Conservation (phyloP, 2,113 vertebrate genomes). For the Coturnix japonica region DNA sequence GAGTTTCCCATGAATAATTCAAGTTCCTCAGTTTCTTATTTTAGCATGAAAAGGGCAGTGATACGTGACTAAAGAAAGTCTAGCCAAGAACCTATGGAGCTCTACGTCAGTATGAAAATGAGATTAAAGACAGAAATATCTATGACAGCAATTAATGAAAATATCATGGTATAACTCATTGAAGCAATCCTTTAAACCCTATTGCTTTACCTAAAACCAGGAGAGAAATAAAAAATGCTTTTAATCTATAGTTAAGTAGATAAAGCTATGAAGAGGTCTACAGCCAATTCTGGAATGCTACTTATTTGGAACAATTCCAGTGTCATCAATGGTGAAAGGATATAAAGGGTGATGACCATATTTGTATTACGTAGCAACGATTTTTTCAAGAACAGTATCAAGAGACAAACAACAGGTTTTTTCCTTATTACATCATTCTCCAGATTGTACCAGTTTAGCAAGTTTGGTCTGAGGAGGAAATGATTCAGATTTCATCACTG, state of each 20-base stretch:
- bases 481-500: conserved; percentile 61
- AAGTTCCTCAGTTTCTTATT: conserved; percentile 70
- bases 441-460: conserved; percentile 60
- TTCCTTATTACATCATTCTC: conserved; percentile 66
- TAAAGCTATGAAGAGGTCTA: conserved; percentile 8
- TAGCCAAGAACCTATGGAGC: conserved; percentile 42
- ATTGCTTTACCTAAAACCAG: conserved; percentile 11
- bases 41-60: conserved; percentile 57
- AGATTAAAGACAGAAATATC: conserved; percentile 21
- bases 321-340: conserved; percentile 51
- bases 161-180: neutral
- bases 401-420: conserved; percentile 63
- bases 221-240: neutral
- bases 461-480: conserved; percentile 62
- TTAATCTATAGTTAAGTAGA: conserved; percentile 50
- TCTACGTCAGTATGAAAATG: conserved; percentile 34
- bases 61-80: conserved; percentile 61
- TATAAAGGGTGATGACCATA: conserved; percentile 53
- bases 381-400: conserved; percentile 51
- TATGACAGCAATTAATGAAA: conserved; percentile 18
- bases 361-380: conserved; percentile 40
- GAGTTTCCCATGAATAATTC: conserved; percentile 73
- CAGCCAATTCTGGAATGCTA: conserved; percentile 40
- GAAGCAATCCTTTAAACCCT: conserved; percentile 11
- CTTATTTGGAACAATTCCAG: conserved; percentile 57